Percentiles rank a stretch among this genome's conserved stretches.
These are phyloP conservation scores for Chondrosia reniformis DNA, from an alignment of 37 sponge, comb jelly and placozoan genomes.

Conservation along the genomic window DNA sequence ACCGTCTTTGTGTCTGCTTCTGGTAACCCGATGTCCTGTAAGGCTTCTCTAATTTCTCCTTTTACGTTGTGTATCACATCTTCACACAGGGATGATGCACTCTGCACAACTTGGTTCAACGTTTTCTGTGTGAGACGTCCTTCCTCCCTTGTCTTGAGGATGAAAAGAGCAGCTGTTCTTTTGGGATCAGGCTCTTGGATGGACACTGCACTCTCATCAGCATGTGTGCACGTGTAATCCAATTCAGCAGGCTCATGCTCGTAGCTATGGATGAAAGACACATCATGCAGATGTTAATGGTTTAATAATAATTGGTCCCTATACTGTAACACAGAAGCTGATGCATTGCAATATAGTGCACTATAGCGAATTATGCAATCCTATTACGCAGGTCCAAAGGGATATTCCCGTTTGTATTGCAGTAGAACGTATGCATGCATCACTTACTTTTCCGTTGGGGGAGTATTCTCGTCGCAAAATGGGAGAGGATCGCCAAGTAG, in stretches of 20 bases:
- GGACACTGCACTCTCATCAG: background rate
- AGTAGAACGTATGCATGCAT: background rate
- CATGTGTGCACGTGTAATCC: background rate
- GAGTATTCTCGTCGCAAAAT: background rate
- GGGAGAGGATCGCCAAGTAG: background rate
- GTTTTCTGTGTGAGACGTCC: background rate
- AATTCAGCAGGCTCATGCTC: background rate
- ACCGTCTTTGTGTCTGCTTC: background rate
- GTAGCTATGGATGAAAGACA: background rate
- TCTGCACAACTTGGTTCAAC: background rate
- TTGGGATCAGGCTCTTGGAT: background rate
- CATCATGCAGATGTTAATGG: background rate
- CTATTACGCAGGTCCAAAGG: no score
- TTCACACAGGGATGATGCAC: background rate
- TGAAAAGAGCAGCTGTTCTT: background rate
- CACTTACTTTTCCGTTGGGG: background rate
- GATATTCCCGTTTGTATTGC: no score
- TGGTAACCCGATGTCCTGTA: background rate
- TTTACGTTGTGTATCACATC: background rate
- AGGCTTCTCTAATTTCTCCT: background rate
- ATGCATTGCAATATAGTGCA: no score
- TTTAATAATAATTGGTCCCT: background rate
- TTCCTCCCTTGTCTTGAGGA: background rate
- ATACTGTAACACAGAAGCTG: no score
- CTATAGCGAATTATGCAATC: no score